These are phyloP conservation scores for Carollia perspicillata DNA, from an alignment of 2,113 vertebrate genomes.

Conservation along the genomic window DNA sequence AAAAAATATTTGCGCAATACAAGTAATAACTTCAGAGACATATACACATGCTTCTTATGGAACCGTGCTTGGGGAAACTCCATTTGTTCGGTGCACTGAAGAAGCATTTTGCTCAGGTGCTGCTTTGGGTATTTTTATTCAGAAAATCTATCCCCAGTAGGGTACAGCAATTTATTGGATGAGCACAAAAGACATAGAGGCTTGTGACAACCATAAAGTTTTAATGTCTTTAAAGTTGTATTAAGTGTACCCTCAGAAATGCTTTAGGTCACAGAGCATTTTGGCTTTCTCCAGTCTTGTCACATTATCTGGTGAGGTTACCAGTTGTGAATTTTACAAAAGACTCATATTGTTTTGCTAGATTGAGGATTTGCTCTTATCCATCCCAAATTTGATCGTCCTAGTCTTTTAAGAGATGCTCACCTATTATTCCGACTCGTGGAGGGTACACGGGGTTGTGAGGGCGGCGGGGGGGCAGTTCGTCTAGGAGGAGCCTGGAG, in stretches of 20 bases:
- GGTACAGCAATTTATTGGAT: neutral
- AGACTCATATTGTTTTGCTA: constrained; percentile 75
- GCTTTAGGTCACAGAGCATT: neutral
- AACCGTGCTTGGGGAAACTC: neutral
- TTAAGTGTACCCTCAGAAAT: neutral
- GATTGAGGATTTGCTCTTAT: constrained; percentile 89
- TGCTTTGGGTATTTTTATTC: constrained; percentile 1
- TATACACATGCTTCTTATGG: neutral
- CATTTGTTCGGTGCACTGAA: neutral
- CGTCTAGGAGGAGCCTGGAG: constrained; percentile 76
- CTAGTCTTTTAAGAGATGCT: constrained; percentile 87
- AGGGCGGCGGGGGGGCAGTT: constrained; percentile 81
- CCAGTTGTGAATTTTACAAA: neutral
- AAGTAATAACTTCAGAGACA: constrained; percentile 18
- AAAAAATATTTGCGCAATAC: neutral
- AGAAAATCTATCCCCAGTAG: neutral
- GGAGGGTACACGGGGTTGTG: constrained; percentile 72
- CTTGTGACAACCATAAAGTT: neutral
- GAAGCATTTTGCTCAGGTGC: neutral
- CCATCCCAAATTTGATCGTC: constrained; percentile 87
- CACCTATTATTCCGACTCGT: constrained; percentile 86
- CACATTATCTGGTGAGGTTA: neutral
- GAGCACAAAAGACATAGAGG: constrained; percentile 5
- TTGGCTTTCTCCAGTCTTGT: neutral
- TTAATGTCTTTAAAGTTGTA: neutral